Conservation (phyloP, 2,113 vertebrate species). For the Numenius arquata region DNA sequence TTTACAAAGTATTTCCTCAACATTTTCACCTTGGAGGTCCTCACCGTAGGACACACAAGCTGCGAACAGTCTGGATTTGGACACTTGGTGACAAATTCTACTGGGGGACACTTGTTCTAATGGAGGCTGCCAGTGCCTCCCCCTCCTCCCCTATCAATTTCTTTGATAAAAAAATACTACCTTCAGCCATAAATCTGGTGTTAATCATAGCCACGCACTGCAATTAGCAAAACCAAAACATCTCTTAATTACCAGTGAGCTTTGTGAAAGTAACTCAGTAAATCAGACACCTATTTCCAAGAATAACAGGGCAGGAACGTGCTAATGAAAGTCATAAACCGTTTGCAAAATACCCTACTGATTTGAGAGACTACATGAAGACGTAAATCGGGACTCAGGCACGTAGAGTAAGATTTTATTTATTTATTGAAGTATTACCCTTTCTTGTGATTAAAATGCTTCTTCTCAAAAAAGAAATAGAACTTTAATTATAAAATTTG, state of each 20-base stretch:
- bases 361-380: not conserved
- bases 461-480: constrained; percentile 50
- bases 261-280: not conserved
- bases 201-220: not conserved
- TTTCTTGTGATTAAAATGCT: constrained; percentile 48
- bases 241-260: not conserved
- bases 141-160: not conserved
- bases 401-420: constrained; percentile 22
- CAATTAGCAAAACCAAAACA: not conserved
- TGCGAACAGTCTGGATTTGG: not conserved
- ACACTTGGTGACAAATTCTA: not conserved
- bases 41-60: not conserved
- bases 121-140: not conserved
- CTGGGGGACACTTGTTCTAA: not conserved
- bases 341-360: not conserved
- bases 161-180: not conserved
- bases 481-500: constrained; percentile 44
- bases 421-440: constrained; percentile 49
- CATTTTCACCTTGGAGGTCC: not conserved
- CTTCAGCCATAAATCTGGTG: not conserved
- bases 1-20: not conserved
- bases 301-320: not conserved
- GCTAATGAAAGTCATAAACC: not conserved
- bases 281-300: not conserved
- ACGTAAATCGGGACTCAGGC: constrained; percentile 42